A percentile compares a stretch with the other conserved stretches of the same genome.
phyloP scores from a whole-genome alignment of 2,113 vertebrate genomes.

The Notothenia coriiceps region DNA sequence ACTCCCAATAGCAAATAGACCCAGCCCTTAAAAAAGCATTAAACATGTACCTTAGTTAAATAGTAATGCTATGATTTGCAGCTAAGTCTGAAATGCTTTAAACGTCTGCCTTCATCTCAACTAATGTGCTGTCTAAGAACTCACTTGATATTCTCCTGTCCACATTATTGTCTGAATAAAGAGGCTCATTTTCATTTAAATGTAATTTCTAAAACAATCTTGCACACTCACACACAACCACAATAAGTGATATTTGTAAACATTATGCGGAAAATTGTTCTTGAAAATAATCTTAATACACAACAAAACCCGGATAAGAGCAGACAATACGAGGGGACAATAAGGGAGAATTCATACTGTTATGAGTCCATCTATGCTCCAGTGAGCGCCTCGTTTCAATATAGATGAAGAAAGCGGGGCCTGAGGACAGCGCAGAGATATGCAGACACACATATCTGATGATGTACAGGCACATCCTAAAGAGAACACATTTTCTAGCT shows the following conservation, averaged over 20 bases:
- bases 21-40: background rate
- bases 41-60: too few species aligned
- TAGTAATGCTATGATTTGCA: too few species aligned
- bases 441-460: conserved; percentile 82
- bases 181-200: conserved; percentile 24
- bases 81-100: background rate
- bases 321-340: conserved; percentile 70
- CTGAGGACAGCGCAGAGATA: conserved; percentile 78
- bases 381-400: conserved; percentile 78
- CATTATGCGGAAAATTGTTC: conserved; percentile 49
- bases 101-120: background rate
- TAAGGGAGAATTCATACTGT: conserved; percentile 65
- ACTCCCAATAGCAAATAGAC: background rate
- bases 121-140: background rate
- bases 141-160: background rate
- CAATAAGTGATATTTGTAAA: conserved; percentile 36
- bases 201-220: conserved; percentile 16
- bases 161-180: background rate
- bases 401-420: conserved; percentile 77
- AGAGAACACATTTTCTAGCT: conserved; percentile 82
- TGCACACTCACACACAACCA: background rate
- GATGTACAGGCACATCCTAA: conserved; percentile 84
- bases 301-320: conserved; percentile 59
- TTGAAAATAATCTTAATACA: conserved; percentile 66
- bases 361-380: conserved; percentile 75